Base-by-base conservation (phyloP, 1,140 invertebrate species). In the Stegodyphus dumicola region DNA sequence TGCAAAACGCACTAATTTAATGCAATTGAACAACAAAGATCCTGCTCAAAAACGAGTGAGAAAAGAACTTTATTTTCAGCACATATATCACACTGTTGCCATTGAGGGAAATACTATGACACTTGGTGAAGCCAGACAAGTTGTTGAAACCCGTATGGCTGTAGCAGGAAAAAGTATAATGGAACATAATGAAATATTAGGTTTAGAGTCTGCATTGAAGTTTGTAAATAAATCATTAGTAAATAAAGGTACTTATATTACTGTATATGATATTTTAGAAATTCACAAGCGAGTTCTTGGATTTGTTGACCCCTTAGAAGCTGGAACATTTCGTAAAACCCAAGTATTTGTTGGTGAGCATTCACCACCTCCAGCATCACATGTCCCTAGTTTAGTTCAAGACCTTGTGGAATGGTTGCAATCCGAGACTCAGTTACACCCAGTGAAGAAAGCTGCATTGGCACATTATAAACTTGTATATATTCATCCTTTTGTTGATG, bases 61-160 rank as follows among this genome's bases (percentile, higher is more conserved):
- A 89, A 96, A 96, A 89, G 96, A 98, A 90, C 95, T 96, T 15
- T 99, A 98, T 90, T 98, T 97, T 90, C 94, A 96, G 89, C 96
- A 99, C 90, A 97, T 99, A 83, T 98, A 99, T 91, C 98, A 99
- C 89, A 98, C 97, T 5, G 97, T 98, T 78, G 98, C 96, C 54
- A 98, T 99, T 87, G 98, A 99, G 92, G 98, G 98, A 4, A 99
- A 99, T 89, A 99, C 97, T 2, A 96, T 99, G 94, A 95, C 96
- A 52, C 91, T 99, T n/a, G 93, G 95, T 33, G 95, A 99, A 90
- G 97, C 98, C 1, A 92, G 97, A 86, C 95, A 95, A 77, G 95
- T 99, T 85, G 92, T 99, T 10, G 97, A 99, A 92, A 99, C 97
- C 0, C 93, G 96, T 87, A 94, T 97, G 90, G 97, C 97, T 1